A percentile compares a stretch with the other conserved stretches of the same genome.
These are phyloP conservation scores for Popillia japonica DNA, from an alignment of 1,140 invertebrate genomes.

Conservation along the genomic window DNA sequence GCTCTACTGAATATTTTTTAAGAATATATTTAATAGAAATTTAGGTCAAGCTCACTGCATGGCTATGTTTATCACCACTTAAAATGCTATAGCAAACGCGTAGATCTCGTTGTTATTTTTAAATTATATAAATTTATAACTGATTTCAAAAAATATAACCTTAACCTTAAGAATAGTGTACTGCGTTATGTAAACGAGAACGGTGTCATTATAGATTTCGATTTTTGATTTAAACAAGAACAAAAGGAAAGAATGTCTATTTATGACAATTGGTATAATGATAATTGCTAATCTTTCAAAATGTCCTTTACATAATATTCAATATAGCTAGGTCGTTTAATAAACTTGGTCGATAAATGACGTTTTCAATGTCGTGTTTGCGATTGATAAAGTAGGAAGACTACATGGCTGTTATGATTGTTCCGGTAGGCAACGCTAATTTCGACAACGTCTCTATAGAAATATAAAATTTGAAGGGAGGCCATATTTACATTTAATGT, in stretches of 20 bases:
- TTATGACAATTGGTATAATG: no score
- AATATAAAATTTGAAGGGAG: no score
- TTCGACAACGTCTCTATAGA: no score
- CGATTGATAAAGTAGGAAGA: no score
- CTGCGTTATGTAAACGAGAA: not conserved
- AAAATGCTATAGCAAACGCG: not conserved
- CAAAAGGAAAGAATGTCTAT: not conserved
- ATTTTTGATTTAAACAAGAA: not conserved
- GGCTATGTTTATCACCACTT: not conserved
- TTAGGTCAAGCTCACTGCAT: not conserved
- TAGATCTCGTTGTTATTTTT: not conserved
- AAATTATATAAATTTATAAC: not conserved
- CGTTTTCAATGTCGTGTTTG: no score
- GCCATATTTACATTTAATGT: no score
- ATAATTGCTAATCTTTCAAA: no score
- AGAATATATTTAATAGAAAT: not conserved
- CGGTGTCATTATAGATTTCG: not conserved
- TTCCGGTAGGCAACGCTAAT: no score
- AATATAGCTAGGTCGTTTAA: no score
- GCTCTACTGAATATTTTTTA: not conserved
- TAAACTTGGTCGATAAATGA: no score
- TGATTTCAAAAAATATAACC: not conserved
- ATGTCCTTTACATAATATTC: no score
- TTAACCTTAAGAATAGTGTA: not conserved
- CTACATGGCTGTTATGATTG: no score